phyloP scores from a whole-genome alignment of 2,113 vertebrate species.

The Canis aureus region DNA sequence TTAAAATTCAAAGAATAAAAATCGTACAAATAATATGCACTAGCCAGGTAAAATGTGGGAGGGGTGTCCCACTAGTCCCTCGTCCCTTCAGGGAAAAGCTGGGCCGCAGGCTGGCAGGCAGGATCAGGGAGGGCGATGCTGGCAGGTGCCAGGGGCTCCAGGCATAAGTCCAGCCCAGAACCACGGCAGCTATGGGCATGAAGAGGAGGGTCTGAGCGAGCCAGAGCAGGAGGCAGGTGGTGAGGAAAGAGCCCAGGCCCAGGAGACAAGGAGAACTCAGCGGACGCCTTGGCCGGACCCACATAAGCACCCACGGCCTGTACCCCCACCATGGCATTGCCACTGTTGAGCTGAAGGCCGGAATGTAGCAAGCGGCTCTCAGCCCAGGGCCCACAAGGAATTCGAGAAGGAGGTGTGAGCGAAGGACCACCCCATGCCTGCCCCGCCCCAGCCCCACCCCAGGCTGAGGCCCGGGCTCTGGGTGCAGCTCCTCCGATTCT shows the following conservation, averaged over 20 bases:
- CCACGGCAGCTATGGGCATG: neutral
- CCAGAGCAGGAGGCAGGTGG: neutral
- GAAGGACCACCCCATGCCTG: neutral
- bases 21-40: neutral
- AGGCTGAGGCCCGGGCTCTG: neutral
- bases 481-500: neutral
- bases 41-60: neutral
- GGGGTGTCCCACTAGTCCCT: neutral
- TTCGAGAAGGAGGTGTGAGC: neutral
- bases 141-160: neutral
- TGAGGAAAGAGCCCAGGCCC: neutral
- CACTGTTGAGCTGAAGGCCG: neutral
- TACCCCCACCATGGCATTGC: rapidly evolving
- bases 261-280: too few relatives aligned
- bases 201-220: neutral
- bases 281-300: neutral
- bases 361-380: neutral
- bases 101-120: neutral
- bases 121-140: neutral
- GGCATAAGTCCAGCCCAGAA: rapidly evolving
- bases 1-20: neutral
- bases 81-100: neutral
- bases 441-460: neutral
- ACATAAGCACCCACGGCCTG: neutral
- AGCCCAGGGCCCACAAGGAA: neutral